These are phyloP conservation scores for Drosophila fuyamai DNA, from an alignment of 1,140 invertebrate species.

Conservation along the genomic window DNA sequence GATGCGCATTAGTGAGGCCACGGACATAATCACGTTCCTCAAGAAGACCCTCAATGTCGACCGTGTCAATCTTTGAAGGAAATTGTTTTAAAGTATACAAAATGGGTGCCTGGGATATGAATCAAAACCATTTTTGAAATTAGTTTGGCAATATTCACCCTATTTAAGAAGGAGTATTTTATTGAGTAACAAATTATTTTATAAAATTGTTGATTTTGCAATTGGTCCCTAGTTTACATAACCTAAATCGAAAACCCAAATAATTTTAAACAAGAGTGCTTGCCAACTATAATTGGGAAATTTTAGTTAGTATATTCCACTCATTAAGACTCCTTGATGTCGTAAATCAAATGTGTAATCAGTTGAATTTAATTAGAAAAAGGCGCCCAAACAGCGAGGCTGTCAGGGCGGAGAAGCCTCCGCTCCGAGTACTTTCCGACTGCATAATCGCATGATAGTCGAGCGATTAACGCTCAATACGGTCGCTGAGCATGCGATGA, in stretches of 20 bases:
- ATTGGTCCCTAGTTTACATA: too few species aligned
- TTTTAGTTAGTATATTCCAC: too few species aligned
- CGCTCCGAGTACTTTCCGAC: slow-evolving; percentile 24
- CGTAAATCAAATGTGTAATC: slow-evolving; percentile 73
- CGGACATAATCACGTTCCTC: slow-evolving; percentile 94
- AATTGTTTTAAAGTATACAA: too few species aligned
- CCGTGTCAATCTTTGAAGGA: slow-evolving; percentile 47
- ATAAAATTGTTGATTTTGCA: too few species aligned
- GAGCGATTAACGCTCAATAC: slow-evolving; percentile 68
- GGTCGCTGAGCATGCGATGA: slow-evolving; percentile 70
- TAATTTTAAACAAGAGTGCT: too few species aligned
- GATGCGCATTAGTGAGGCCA: slow-evolving; percentile 92
- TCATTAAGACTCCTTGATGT: slow-evolving; percentile 14
- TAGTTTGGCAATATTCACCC: neutral
- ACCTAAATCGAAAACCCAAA: too few species aligned
- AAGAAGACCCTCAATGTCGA: slow-evolving; percentile 88
- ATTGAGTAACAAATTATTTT: too few species aligned
- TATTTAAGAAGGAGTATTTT: too few species aligned
- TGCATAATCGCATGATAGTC: slow-evolving; percentile 70
- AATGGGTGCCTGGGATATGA: too few species aligned
- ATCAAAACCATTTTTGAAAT: neutral
- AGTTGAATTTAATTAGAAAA: slow-evolving; percentile 77
- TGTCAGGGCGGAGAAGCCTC: slow-evolving; percentile 50
- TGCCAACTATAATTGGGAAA: too few species aligned
- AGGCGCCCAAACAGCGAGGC: slow-evolving; percentile 54